phyloP scores from a whole-genome alignment of 2,797 vertebrate species.

The Cirrhinus molitorella region DNA sequence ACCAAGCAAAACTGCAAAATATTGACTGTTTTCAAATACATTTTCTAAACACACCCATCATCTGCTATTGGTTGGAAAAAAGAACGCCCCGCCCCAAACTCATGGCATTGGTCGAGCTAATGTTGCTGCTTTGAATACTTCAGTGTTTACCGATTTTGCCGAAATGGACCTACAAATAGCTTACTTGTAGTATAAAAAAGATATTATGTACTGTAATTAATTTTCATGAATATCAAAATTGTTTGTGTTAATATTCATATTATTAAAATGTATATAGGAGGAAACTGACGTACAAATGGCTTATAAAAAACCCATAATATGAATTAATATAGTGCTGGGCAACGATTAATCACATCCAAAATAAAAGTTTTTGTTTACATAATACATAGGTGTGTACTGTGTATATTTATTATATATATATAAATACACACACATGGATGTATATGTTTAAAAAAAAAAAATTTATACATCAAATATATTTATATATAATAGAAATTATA shows the following conservation, averaged over 20 bases:
- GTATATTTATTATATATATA: too few species aligned
- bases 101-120: not conserved
- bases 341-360: too few species aligned
- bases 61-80: constrained; percentile 6
- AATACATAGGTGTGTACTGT: too few species aligned
- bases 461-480: too few species aligned
- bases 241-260: not conserved
- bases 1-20: not conserved
- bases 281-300: not conserved
- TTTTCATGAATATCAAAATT: not conserved
- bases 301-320: not conserved
- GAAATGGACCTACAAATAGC: not conserved
- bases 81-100: not conserved
- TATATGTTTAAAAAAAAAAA: too few species aligned
- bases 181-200: not conserved
- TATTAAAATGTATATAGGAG: not conserved
- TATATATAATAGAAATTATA: too few species aligned
- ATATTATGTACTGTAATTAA: not conserved
- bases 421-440: too few species aligned
- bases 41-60: not conserved
- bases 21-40: constrained; percentile 2
- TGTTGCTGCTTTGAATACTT: not conserved
- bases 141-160: not conserved
- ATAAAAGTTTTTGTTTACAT: too few species aligned
- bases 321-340: too few species aligned